Evolutionary conservation across 2,113 vertebrate genomes (phyloP).

Genomic region (Terrapene triunguis): DNA sequence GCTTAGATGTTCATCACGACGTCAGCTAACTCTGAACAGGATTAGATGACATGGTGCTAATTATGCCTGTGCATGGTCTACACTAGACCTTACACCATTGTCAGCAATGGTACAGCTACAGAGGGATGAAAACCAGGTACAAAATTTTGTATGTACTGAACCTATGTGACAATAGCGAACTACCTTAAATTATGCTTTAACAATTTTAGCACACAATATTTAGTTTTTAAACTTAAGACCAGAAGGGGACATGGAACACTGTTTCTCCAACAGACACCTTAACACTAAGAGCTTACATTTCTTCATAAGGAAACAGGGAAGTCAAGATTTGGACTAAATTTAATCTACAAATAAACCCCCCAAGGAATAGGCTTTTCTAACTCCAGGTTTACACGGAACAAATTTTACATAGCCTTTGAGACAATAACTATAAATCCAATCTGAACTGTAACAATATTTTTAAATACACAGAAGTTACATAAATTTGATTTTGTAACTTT

Average conservation of each 20-base stretch:
- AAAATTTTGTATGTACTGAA: background rate
- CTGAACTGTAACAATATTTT: background rate
- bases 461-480: background rate
- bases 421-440: background rate
- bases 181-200: background rate
- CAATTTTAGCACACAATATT: background rate
- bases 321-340: background rate
- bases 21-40: background rate
- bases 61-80: background rate
- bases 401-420: background rate
- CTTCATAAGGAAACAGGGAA: background rate
- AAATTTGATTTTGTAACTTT: background rate
- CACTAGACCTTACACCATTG: background rate
- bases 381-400: background rate
- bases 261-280: background rate
- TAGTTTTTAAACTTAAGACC: background rate
- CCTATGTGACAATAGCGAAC: background rate
- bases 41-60: background rate
- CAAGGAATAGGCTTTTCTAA: background rate
- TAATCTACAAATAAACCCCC: background rate
- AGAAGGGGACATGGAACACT: background rate
- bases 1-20: background rate
- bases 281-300: background rate
- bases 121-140: background rate
- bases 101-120: background rate